Evolutionary conservation across 2,888 invertebrate species (phyloP).

Genomic region (Euproctis similis): DNA sequence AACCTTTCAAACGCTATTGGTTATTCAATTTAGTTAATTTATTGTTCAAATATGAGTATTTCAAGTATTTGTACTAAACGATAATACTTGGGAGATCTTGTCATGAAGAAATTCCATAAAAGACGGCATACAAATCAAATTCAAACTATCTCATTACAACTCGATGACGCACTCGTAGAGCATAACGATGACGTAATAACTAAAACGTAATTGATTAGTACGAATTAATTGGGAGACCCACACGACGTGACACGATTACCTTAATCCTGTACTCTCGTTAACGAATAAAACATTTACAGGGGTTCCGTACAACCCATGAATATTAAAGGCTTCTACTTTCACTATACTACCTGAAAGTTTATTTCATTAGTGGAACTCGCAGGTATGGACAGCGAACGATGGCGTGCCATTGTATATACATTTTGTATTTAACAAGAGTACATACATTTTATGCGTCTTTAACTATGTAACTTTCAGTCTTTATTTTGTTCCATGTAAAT

Average conservation of each 20-base stretch:
- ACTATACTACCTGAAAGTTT: conserved; percentile 60
- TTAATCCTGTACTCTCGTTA: conserved; percentile 67
- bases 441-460: no score
- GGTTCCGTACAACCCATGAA: conserved; percentile 54
- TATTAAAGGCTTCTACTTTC: conserved; percentile 64
- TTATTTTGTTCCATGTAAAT: no score
- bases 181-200: conserved; percentile 26
- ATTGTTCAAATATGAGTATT: no score
- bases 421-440: neutral
- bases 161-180: no score
- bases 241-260: conserved; percentile 71
- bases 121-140: neutral
- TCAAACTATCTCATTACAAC: neutral
- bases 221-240: conserved; percentile 62
- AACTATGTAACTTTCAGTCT: no score
- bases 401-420: conserved; percentile 12
- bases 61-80: no score
- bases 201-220: conserved; percentile 55
- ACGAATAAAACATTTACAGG: conserved; percentile 74
- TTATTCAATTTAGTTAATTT: no score
- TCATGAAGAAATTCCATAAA: no score
- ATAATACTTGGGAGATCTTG: no score
- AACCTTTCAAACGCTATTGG: no score
- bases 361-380: conserved; percentile 60
- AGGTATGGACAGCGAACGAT: conserved; percentile 28